A percentile compares a stretch with the other conserved stretches of the same genome.
Evolutionary conservation across 2,113 vertebrate genomes (phyloP).

Genomic region (Mixornis gularis): DNA sequence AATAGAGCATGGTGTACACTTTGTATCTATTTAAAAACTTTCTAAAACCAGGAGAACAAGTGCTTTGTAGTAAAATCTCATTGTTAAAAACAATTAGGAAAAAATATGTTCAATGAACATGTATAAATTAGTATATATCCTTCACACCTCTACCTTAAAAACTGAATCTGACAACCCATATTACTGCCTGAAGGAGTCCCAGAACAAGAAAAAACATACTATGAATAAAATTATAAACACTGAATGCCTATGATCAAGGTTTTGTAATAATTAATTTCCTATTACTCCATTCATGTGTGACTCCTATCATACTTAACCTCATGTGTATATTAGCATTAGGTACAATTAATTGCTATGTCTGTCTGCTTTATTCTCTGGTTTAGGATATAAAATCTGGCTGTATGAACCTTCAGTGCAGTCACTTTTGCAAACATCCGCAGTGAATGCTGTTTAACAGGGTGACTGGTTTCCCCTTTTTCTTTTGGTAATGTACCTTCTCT

Average conservation of each 20-base stretch:
- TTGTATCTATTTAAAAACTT: not conserved
- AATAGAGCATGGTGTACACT: not conserved
- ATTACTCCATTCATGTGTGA: not conserved
- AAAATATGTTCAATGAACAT: not conserved
- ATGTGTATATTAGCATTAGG: not conserved
- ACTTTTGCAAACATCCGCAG: not conserved
- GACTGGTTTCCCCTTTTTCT: not conserved
- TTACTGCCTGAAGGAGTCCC: not conserved
- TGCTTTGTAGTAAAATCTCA: not conserved
- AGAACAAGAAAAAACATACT: not conserved
- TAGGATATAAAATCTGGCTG: not conserved
- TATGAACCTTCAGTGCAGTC: not conserved
- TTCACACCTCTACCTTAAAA: not conserved
- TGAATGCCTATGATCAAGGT: not conserved
- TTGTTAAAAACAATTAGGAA: not conserved
- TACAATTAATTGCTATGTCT: not conserved
- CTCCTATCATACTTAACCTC: not conserved
- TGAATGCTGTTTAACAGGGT: not conserved
- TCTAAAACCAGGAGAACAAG: not conserved
- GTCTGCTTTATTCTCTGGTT: not conserved
- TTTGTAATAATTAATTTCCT: not conserved
- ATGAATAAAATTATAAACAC: not conserved
- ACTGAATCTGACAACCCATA: not conserved
- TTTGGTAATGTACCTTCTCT: not conserved
- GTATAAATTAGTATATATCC: not conserved